Conservation (phyloP, 2,797 vertebrate species). For the Threskiornis aethiopicus region DNA sequence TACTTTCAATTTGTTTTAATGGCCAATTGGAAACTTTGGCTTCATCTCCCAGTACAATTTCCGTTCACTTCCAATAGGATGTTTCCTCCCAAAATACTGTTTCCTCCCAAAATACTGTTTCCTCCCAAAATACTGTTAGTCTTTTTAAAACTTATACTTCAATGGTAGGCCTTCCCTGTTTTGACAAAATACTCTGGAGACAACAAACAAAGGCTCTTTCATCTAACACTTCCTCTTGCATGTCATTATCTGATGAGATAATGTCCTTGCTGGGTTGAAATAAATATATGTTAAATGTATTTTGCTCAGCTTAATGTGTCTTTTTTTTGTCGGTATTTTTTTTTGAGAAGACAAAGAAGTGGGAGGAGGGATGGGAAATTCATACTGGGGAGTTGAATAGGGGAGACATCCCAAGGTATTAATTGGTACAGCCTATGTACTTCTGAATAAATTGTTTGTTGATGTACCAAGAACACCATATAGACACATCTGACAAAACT, state of each 20-base stretch:
- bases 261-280: background rate
- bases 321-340: too few relatives aligned
- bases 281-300: background rate
- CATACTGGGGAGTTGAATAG: background rate
- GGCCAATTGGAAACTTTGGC: background rate
- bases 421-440: background rate
- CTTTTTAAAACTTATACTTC: background rate
- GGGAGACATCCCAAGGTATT: background rate
- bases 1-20: conserved; percentile 18
- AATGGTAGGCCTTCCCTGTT: background rate
- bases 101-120: background rate
- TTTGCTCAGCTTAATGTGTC: background rate
- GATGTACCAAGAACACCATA: background rate
- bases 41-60: background rate
- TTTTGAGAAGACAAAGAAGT: background rate
- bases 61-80: background rate
- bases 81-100: background rate
- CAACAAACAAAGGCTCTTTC: background rate
- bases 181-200: background rate
- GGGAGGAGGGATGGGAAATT: background rate
- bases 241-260: background rate
- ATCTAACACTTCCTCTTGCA: background rate
- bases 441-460: background rate
- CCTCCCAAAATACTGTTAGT: background rate
- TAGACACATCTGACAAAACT: background rate